These are phyloP conservation scores for Himalopsyche phryganea DNA, from an alignment of 1,140 invertebrate species.

Conservation along the genomic window DNA sequence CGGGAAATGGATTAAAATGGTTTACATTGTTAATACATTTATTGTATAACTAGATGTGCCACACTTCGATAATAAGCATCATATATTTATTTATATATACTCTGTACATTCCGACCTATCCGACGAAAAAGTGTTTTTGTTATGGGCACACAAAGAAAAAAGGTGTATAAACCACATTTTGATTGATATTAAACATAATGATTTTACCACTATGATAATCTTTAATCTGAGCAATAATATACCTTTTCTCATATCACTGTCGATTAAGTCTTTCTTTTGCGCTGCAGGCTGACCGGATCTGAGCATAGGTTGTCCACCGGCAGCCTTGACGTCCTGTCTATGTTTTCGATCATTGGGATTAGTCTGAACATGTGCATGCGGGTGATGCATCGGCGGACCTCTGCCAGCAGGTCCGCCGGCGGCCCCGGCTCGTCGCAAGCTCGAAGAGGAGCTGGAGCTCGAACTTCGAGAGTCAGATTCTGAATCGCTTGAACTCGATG, in stretches of 20 bases:
- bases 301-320: conserved; percentile 9
- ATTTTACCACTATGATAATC: no score
- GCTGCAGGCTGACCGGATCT: conserved; percentile 4
- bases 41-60: no score
- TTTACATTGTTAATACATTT: no score
- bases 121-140: no score
- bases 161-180: no score
- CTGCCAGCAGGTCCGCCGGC: conserved; percentile 40
- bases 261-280: conserved; percentile 21
- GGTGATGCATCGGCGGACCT: conserved; percentile 41
- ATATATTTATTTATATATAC: no score
- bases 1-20: no score
- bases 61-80: no score
- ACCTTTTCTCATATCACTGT: conserved; percentile 19
- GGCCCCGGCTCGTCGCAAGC: conserved; percentile 39
- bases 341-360: conserved; percentile 34
- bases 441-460: conserved; percentile 46
- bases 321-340: conserved; percentile 3
- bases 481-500: conserved; percentile 54
- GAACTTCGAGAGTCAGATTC: conserved; percentile 56
- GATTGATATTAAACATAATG: no score
- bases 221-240: no score
- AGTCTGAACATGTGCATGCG: neutral
- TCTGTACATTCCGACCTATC: no score
- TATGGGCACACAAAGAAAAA: no score